phyloP scores from a whole-genome alignment of 2,113 vertebrate genomes.

The Xenus cinereus region DNA sequence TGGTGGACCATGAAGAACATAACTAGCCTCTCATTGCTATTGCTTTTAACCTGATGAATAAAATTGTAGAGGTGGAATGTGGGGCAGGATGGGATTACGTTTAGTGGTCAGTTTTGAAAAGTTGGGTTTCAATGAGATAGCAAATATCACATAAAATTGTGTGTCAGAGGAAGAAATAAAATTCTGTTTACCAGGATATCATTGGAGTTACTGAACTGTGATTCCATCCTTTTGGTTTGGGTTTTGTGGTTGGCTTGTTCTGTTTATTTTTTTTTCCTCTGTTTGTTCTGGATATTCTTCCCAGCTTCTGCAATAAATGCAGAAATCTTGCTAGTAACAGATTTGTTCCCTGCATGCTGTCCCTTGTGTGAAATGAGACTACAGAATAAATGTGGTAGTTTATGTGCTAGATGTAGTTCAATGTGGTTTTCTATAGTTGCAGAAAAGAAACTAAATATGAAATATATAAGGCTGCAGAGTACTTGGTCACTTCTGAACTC shows the following conservation, averaged over 20 bases:
- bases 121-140: background rate
- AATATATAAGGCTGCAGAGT: background rate
- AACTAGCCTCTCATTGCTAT: background rate
- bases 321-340: background rate
- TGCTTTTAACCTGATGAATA: background rate
- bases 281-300: background rate
- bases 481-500: background rate
- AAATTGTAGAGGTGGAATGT: background rate
- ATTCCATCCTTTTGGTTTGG: background rate
- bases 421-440: background rate
- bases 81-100: background rate
- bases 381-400: background rate
- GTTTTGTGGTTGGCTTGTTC: background rate
- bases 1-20: background rate
- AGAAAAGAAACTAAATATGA: background rate
- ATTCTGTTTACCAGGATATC: background rate
- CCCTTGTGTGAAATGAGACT: background rate
- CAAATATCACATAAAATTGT: background rate
- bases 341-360: background rate
- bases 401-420: accelerated
- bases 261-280: background rate
- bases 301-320: background rate
- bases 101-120: background rate
- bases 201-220: background rate
- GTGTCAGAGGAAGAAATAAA: background rate